These are phyloP conservation scores for Heliopora coerulea DNA, from an alignment of 92 coral and sea anemone species.

Conservation along the genomic window DNA sequence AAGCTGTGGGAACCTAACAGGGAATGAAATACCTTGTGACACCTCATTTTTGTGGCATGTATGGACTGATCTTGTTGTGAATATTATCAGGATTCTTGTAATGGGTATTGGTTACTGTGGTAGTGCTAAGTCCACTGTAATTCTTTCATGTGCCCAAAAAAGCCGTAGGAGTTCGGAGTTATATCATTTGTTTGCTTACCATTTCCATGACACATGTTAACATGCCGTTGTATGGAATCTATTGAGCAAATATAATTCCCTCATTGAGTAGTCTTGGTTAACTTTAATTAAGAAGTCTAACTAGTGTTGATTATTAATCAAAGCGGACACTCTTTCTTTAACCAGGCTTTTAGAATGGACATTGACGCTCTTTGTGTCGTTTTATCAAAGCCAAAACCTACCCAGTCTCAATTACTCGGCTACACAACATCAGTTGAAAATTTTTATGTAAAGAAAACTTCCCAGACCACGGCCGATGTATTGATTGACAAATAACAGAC, in stretches of 20 bases:
- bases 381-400: slow-evolving; percentile 1
- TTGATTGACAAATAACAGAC: background rate
- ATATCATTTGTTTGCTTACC: no score
- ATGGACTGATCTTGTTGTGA: slow-evolving; percentile 13
- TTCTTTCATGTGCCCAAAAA: no score
- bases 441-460: slow-evolving; percentile 2
- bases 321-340: slow-evolving; percentile 21
- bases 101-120: no score
- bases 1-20: slow-evolving; percentile 28
- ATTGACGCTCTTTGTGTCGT: slow-evolving; percentile 20
- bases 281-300: slow-evolving; percentile 23
- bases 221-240: no score
- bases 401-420: slow-evolving; percentile 12
- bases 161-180: no score
- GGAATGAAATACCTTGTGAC: no score
- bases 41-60: no score
- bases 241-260: no score
- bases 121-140: no score
- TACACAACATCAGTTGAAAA: slow-evolving; percentile 9
- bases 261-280: background rate
- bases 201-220: background rate
- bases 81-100: background rate
- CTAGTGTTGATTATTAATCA: slow-evolving; percentile 22
- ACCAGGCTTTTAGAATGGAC: background rate
- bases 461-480: background rate